phyloP scores from a whole-genome alignment of 1,140 invertebrate genomes.

The Penaeus indicus region DNA sequence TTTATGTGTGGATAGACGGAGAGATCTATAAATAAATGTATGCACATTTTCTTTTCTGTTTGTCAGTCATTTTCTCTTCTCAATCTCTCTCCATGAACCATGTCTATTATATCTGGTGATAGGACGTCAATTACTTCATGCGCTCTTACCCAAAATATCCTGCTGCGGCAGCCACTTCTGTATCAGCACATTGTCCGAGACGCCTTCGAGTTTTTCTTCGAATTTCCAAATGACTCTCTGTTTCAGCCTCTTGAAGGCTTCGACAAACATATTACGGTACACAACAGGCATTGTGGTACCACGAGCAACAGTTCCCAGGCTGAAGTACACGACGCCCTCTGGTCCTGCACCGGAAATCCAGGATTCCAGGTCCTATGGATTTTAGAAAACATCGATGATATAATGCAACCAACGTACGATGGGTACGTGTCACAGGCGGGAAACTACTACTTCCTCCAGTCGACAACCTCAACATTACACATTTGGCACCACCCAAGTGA shows the following conservation, averaged over 20 bases:
- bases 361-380: background rate
- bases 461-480: too few species aligned
- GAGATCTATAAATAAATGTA: too few species aligned
- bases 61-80: background rate
- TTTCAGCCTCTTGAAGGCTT: background rate
- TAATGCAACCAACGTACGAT: too few species aligned
- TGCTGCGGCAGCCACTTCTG: background rate
- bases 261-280: background rate
- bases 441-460: background rate
- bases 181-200: background rate
- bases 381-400: background rate
- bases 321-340: slow-evolving; percentile 10
- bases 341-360: background rate
- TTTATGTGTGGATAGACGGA: too few species aligned
- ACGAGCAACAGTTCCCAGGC: background rate
- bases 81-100: background rate
- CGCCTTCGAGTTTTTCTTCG: background rate
- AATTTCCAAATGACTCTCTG: background rate
- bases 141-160: background rate
- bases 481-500: background rate
- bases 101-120: background rate
- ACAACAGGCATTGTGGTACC: background rate
- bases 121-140: too few species aligned
- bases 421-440: slow-evolving; percentile 73
- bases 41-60: too few species aligned